Percentiles rank a stretch among this genome's conserved stretches.
Evolutionary conservation across 2,797 vertebrate species (phyloP).

Genomic region (Catamblyrhynchus diadema): DNA sequence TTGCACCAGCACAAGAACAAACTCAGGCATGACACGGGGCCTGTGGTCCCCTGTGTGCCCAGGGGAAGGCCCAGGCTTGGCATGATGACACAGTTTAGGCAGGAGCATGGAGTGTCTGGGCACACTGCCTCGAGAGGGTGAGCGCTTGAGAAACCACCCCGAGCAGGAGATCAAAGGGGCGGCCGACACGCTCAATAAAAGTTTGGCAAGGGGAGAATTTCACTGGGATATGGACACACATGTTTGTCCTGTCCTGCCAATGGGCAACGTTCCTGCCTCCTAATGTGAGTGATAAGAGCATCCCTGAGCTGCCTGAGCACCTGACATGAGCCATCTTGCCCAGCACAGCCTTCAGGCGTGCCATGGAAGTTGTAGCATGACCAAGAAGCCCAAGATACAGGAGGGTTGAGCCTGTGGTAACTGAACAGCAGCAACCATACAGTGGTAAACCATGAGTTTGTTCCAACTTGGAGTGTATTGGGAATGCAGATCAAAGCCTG

Average conservation of each 20-base stretch:
- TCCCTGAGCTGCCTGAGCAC: slow-evolving; percentile 20
- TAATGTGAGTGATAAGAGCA: slow-evolving; percentile 56
- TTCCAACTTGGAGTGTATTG: slow-evolving; percentile 61
- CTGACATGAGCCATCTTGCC: slow-evolving; percentile 49
- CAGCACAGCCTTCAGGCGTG: slow-evolving; percentile 8
- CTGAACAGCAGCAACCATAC: slow-evolving; percentile 17
- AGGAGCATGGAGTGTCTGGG: not conserved
- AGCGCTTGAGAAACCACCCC: not conserved
- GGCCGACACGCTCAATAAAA: not conserved
- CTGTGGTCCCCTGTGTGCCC: not conserved
- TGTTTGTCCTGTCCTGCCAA: slow-evolving; percentile 60
- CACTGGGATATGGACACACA: slow-evolving; percentile 33
- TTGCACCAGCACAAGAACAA: not conserved
- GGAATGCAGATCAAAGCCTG: slow-evolving; percentile 58
- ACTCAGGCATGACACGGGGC: fast-evolving
- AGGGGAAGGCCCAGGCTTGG: not conserved
- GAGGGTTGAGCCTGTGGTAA: slow-evolving; percentile 51
- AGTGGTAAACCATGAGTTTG: slow-evolving; percentile 46
- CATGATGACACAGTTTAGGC: not conserved
- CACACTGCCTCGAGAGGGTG: not conserved
- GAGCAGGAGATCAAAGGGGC: slow-evolving; percentile 33
- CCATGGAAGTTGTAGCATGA: slow-evolving; percentile 45
- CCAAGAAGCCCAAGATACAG: slow-evolving; percentile 38
- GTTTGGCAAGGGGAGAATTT: slow-evolving; percentile 27
- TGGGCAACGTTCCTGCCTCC: slow-evolving; percentile 53